Base-by-base conservation (phyloP, 2,797 vertebrate species). In the Etheostoma perlongum region DNA sequence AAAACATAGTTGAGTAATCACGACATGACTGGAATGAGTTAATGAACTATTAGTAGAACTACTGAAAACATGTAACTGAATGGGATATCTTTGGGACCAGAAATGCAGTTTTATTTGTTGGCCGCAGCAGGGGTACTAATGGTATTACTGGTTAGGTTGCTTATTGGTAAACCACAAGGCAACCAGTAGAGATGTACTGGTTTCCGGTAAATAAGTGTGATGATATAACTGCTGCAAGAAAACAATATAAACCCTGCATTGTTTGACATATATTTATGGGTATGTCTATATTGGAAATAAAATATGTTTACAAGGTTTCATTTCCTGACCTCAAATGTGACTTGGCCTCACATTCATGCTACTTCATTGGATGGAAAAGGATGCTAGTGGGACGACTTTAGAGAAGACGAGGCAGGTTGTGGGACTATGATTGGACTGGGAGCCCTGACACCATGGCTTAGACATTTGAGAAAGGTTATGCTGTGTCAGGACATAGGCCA, bases 381-480 rank as follows among this genome's bases (percentile, higher is more conserved):
- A 49, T 68, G 36, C 33, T 30, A 16, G 12, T 25, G 44, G 21
- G 23, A 66, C 1, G 19, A 33, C 48, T 40, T 40, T 40, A 51
- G 49, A 49, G 11, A 72, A 58, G 42, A 48, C 27, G 19, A 18
- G 25, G 1, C 16, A 21, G 33, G 44, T 74, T 72, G 23, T 67
- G 61, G 33, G 47, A 58, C 46, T 58, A 52, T 72, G 76, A 73
- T 73, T 74, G 33, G 55, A 46, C 44, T 8, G 30, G 44, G 51
- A 54, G 60, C 67, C 52, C 67, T 61, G 33, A 52, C 52, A 53
- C 72, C 70, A n/a, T 65, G 71, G 65, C 59, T 67, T 42, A 80
- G 89, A 87, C 67, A 90, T 81, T 71, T 85, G 88, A 91, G 91
- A 91, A 90, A 91, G 81, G 79, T 89, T 89, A 80, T 77, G 81